Conservation (phyloP, 2,888 invertebrate genomes). For the Ecdyonurus torrentis region DNA sequence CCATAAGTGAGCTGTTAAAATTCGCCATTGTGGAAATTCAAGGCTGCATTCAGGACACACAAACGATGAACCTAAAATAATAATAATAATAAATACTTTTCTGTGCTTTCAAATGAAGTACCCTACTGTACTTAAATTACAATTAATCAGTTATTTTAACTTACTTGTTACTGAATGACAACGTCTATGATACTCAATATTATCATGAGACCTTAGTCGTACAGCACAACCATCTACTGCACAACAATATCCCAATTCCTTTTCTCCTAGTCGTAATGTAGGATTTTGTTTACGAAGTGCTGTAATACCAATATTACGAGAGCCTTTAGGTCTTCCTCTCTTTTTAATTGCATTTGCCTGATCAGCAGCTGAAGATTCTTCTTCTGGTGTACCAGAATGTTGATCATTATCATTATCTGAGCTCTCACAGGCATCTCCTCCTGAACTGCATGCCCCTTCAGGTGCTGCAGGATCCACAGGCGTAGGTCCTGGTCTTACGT, state of each 20-base stretch:
- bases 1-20: conserved; percentile 66
- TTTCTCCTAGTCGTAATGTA: conserved; percentile 12
- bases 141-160: background rate
- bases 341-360: background rate
- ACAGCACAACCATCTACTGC: conserved; percentile 36
- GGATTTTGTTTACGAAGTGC: conserved; percentile 9
- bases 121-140: too few relatives aligned
- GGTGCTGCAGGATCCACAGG: background rate
- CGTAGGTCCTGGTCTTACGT: background rate
- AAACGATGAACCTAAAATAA: conserved; percentile 19
- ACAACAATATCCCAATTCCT: conserved; percentile 27
- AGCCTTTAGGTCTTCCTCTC: conserved; percentile 14
- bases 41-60: conserved; percentile 51
- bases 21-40: conserved; percentile 39
- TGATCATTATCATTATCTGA: background rate
- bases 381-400: background rate
- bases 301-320: conserved; percentile 10
- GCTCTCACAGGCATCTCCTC: conserved; percentile 1
- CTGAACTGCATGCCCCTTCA: background rate
- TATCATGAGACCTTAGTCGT: conserved; percentile 36
- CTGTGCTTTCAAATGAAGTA: too few relatives aligned
- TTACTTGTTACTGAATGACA: conserved; percentile 30
- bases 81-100: background rate
- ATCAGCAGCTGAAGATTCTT: conserved; percentile 4
- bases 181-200: conserved; percentile 43